A percentile compares a stretch with the other conserved stretches of the same genome.
phyloP scores from a whole-genome alignment of 2,113 vertebrate genomes.

The Myiozetetes cayanensis region DNA sequence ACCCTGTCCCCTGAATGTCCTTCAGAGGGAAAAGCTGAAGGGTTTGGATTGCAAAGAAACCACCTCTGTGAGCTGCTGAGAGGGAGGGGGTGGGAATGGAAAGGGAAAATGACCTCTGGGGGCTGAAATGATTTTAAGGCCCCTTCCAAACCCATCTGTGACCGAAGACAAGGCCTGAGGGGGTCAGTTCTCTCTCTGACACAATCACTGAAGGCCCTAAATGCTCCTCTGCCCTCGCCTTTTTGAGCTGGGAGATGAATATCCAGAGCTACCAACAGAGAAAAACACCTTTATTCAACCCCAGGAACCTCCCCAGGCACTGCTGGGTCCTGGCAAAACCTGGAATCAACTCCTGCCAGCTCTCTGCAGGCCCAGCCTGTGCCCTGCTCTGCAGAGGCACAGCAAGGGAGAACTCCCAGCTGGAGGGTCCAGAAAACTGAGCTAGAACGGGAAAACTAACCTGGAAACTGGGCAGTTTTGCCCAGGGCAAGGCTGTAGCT shows the following conservation, averaged over 20 bases:
- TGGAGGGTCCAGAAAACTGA: neutral
- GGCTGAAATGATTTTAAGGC: neutral
- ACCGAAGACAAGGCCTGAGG: neutral
- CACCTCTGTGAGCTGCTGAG: neutral
- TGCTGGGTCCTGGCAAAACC: neutral
- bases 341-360: neutral
- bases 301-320: neutral
- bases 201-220: neutral
- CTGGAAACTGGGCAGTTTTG: neutral
- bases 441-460: neutral
- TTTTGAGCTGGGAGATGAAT: neutral
- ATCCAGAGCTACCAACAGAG: neutral
- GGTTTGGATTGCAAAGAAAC: neutral
- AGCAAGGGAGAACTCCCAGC: neutral
- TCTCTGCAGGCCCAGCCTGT: neutral
- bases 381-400: neutral
- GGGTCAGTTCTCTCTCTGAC: neutral
- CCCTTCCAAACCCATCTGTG: neutral
- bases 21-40: neutral
- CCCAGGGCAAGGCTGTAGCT: neutral
- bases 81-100: neutral
- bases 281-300: neutral
- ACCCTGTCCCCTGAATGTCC: neutral
- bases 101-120: neutral
- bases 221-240: neutral